Base-by-base conservation (phyloP, 2,113 vertebrate species). In the Bolborhynchus lineola region DNA sequence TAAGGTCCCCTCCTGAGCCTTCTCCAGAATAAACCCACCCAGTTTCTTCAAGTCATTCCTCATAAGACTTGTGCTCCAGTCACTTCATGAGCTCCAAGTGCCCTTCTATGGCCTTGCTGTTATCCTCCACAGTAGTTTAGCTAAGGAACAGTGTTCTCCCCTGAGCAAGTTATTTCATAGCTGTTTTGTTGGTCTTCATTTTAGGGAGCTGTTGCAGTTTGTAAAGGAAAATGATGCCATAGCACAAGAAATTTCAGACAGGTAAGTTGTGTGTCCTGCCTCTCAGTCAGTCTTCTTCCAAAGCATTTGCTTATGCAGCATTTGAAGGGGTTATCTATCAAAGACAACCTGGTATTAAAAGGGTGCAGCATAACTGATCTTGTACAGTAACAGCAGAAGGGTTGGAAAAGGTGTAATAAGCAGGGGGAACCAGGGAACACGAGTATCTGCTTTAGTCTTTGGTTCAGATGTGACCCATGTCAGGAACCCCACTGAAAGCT, bases 191-290 rank as follows among this genome's bases (percentile, higher is more conserved):
- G 3, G 15, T 50, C 82, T 95, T 97, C 20, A 59, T 97, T 97
- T 83, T 96, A 99, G 99, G 93, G 98, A 99, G 17, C 97, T 99
- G 13, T 97, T 99, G 41, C 98, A 99, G 20, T 99, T 99, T 97
- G 99, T 98, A 28, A 98, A 98, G 94, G 99, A 99, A 95, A 99
- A 99, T 53, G 99, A 99, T 94, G 97, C 90, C n/a, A 37, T 99
- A 64, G 99, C 98, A 39, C 97, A 98, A 93, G 98, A 98, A 95
- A 99, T 99, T 75, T 98, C 99, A 72, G 93, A 98, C 31, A 99
- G 99, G 99, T 99, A 97, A 97, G 93, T 75, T 82, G 13, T 65
- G 17, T 75, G 85, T 93, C 42, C 90, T 82, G 69, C 26, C 47
- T 84, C 6, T 57, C 35, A 29, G 31, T 18, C 19, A 35, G 8